Conservation (phyloP, 2,888 invertebrate genomes). For the Epinotia brunnichana region DNA sequence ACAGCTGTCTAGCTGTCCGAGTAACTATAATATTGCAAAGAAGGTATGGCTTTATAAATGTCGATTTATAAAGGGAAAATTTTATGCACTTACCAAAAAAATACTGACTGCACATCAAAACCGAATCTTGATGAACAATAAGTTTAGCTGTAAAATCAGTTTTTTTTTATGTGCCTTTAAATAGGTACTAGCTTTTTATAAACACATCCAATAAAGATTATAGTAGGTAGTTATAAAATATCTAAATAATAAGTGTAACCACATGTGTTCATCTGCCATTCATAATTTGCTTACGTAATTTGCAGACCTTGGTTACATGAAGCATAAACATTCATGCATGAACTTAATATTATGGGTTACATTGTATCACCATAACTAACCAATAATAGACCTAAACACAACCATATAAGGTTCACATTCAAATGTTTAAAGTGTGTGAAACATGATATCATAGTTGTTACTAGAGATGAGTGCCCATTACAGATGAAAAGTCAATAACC, state of each 20-base stretch:
- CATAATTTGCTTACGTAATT: slow-evolving; percentile 34
- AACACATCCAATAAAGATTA: neutral
- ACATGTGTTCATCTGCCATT: slow-evolving; percentile 41
- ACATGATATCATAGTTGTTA: slow-evolving; percentile 35
- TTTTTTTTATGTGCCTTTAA: too few species aligned
- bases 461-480: slow-evolving; percentile 14
- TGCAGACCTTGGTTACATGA: slow-evolving; percentile 28
- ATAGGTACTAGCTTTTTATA: neutral
- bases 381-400: slow-evolving; percentile 6
- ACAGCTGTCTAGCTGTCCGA: too few species aligned
- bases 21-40: too few species aligned
- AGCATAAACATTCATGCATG: slow-evolving; percentile 6
- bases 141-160: too few species aligned
- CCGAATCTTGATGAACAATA: too few species aligned
- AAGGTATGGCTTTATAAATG: too few species aligned
- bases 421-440: neutral
- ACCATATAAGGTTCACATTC: slow-evolving; percentile 5
- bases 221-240: neutral
- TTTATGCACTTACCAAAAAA: too few species aligned
- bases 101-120: too few species aligned
- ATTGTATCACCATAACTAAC: slow-evolving; percentile 1
- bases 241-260: slow-evolving; percentile 16
- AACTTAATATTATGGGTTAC: slow-evolving; percentile 13
- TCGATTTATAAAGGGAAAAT: too few species aligned
- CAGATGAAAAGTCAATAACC: slow-evolving; percentile 28